Base-by-base conservation (phyloP, 2,797 vertebrate species). In the Pitangus sulphuratus region DNA sequence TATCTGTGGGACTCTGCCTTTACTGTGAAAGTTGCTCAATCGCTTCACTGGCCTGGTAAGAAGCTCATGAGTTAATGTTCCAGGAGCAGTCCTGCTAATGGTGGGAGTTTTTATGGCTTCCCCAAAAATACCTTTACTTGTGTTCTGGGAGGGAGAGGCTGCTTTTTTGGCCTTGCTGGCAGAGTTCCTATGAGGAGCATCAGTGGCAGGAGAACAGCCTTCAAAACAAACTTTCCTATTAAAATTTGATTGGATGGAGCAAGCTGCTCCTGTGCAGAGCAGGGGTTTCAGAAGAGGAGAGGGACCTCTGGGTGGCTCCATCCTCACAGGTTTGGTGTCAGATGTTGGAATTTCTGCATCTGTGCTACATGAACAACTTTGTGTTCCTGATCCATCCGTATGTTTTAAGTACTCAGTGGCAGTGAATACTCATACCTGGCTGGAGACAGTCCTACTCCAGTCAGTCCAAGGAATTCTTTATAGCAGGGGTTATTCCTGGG, bases 291-390 rank as follows among this genome's bases (percentile, higher is more conserved):
- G 47, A 58, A 85, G 25, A 62, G 39, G 22, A 45, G 40, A 92
- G 40, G n/a, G 22, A 15, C 94, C 93, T 96, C 93, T 91, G 93
- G 91, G 85, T 71, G 84, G 83, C 95, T 93, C 90, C 58, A 68
- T 78, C 86, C 48, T 61, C 93, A 40, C 84, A 42, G 58, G 5
- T 56, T 93, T 94, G 83, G n/a, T 4, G 1, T 6, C 7, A 40
- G 74, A 20, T 28, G 3, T 4, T 48, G 48, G 40, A 1, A 35
- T 74, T 83, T 30, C n/a, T 89, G 30, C 11, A 0, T 6, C 33
- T 1, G 0, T 19, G 9, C 56, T 37, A 1, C 48, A 7, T 3
- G 20, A 65, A 3, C 15, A 21, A 5, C 45, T 42, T 7, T 3
- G 33, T 33, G 66, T 28, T 42, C 71, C 80, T 26, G 15, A 2